Conservation (phyloP, 2,797 vertebrate species). For the Menidia menidia region DNA sequence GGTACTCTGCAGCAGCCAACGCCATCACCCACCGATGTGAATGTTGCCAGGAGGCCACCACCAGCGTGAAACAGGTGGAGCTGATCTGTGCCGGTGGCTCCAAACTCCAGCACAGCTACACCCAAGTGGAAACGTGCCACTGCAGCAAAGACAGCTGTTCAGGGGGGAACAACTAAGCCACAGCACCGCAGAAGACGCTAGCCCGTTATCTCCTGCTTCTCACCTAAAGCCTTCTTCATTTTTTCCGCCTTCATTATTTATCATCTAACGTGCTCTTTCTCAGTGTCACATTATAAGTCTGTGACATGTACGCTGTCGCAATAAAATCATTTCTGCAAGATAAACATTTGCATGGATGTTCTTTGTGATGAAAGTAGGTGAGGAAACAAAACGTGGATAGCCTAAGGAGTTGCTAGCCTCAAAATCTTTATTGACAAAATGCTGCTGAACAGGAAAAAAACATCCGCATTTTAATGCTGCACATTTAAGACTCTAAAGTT, state of each 20-base stretch:
- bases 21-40: slow-evolving; percentile 82
- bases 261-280: slow-evolving; percentile 12
- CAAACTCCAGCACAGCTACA: slow-evolving; percentile 73
- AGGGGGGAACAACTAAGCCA: rapidly evolving
- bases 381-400: too few species aligned
- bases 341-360: background rate
- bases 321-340: slow-evolving; percentile 60
- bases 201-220: background rate
- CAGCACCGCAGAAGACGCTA: slow-evolving; percentile 47
- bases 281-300: slow-evolving; percentile 14
- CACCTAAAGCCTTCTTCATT: background rate
- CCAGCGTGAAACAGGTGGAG: slow-evolving; percentile 72
- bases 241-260: slow-evolving; percentile 25
- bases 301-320: slow-evolving; percentile 1
- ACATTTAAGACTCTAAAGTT: background rate
- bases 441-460: background rate
- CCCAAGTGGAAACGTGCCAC: slow-evolving; percentile 79
- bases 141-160: slow-evolving; percentile 72
- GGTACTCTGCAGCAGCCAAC: slow-evolving; percentile 85
- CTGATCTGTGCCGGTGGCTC: slow-evolving; percentile 80
- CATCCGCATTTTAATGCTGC: background rate
- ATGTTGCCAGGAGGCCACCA: slow-evolving; percentile 87
- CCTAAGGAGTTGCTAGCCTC: background rate
- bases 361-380: background rate
- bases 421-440: slow-evolving; percentile 9